These are phyloP conservation scores for Acrossocheilus fasciatus DNA, from an alignment of 2,797 vertebrate species.

Conservation along the genomic window DNA sequence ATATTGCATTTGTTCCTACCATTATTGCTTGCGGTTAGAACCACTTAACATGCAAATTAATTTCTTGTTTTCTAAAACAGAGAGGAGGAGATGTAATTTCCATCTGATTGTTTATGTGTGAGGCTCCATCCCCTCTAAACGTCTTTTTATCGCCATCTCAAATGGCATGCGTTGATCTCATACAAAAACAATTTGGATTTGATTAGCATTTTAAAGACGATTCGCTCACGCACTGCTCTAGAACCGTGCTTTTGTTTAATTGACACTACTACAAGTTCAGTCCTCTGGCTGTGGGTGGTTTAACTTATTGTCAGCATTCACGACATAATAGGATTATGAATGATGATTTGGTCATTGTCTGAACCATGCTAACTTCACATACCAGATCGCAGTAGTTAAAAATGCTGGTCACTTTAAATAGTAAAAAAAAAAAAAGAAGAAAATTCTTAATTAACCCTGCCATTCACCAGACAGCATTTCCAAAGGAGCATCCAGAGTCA, in stretches of 20 bases:
- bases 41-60: slow-evolving; percentile 57
- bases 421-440: neutral
- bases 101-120: slow-evolving; percentile 45
- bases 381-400: neutral
- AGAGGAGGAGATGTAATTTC: slow-evolving; percentile 37
- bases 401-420: neutral
- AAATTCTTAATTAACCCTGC: neutral
- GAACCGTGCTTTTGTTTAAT: slow-evolving; percentile 6
- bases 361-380: neutral
- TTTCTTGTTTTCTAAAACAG: slow-evolving; percentile 6
- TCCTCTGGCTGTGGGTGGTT: neutral
- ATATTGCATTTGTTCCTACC: slow-evolving; percentile 16
- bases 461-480: neutral
- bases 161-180: slow-evolving; percentile 32
- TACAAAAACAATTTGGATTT: slow-evolving; percentile 44
- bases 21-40: slow-evolving; percentile 12
- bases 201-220: slow-evolving; percentile 56
- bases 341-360: neutral
- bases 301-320: neutral
- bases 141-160: slow-evolving; percentile 14
- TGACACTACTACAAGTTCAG: neutral
- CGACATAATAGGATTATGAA: neutral
- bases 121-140: slow-evolving; percentile 17
- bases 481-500: neutral
- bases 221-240: neutral